These are phyloP conservation scores for Ageneiosus marmoratus DNA, from an alignment of 2,113 vertebrate genomes.

Conservation along the genomic window DNA sequence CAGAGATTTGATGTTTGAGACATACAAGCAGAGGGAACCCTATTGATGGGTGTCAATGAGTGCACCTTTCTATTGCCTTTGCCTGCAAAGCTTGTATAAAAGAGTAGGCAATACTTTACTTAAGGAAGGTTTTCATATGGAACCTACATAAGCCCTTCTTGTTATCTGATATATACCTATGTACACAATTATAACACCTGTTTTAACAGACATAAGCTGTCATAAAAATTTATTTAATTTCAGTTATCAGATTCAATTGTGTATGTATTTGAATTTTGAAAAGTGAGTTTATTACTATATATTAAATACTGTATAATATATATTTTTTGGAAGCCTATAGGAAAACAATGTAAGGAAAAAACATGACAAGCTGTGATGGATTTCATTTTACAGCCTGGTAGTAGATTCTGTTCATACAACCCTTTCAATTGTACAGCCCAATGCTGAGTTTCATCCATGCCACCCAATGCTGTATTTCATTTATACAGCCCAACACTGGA, in stretches of 20 bases:
- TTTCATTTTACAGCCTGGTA: not conserved
- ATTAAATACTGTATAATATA: no score
- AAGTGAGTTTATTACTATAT: no score
- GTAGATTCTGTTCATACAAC: no score
- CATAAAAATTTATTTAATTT: not conserved
- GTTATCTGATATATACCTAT: not conserved
- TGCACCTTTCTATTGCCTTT: conserved; percentile 16
- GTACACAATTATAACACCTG: not conserved
- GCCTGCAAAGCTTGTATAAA: not conserved
- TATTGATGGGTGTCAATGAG: conserved; percentile 62
- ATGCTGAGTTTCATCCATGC: not conserved
- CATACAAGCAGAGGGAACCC: conserved; percentile 52
- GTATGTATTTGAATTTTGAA: not conserved
- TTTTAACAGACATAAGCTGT: not conserved
- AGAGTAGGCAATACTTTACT: not conserved
- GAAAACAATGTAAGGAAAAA: not conserved
- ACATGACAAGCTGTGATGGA: not conserved
- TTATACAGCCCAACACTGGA: not conserved
- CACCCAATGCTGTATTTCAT: not conserved
- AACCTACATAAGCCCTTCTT: not conserved
- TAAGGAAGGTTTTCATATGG: not conserved
- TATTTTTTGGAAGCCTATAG: not conserved
- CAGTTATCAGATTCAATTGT: not conserved
- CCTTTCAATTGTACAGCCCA: no score
- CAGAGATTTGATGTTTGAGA: conserved; percentile 57